A percentile compares a stretch with the other conserved stretches of the same genome.
phyloP scores from a whole-genome alignment of 2,113 vertebrate species.

The Hyperopisus bebe region DNA sequence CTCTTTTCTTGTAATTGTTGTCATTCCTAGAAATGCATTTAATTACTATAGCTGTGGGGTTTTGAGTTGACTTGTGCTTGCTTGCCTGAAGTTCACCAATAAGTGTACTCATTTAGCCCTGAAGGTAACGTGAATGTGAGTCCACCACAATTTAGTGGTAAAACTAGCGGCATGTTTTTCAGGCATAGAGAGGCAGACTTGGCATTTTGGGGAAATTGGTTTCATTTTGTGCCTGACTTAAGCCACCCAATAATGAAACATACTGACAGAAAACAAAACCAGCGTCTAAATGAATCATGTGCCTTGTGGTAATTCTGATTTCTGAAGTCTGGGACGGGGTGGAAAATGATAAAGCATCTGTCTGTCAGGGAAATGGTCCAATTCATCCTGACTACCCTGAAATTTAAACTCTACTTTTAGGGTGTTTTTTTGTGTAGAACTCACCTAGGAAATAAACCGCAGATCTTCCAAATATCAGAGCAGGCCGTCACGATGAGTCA shows the following conservation, averaged over 20 bases:
- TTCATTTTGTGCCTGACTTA: background rate
- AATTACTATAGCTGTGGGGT: background rate
- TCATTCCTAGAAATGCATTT: constrained; percentile 1
- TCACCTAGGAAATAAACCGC: background rate
- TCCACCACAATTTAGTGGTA: too few relatives aligned
- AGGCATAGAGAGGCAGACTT: too few relatives aligned
- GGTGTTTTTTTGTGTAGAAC: background rate
- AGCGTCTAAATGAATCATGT: background rate
- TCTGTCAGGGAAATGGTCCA: background rate
- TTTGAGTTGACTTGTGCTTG: background rate
- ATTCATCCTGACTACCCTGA: background rate
- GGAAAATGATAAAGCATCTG: background rate
- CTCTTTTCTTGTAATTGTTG: background rate
- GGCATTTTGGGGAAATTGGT: background rate
- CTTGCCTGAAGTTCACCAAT: background rate
- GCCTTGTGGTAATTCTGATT: background rate
- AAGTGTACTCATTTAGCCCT: background rate
- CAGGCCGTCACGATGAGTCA: background rate
- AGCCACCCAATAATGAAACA: background rate
- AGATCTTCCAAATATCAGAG: background rate
- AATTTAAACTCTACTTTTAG: background rate
- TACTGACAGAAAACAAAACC: background rate
- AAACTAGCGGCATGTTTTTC: background rate
- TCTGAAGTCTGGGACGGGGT: background rate
- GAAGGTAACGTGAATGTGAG: background rate